Evolutionary conservation across 2,797 vertebrate genomes (phyloP).

Genomic region (Cyprinodon diabolis): DNA sequence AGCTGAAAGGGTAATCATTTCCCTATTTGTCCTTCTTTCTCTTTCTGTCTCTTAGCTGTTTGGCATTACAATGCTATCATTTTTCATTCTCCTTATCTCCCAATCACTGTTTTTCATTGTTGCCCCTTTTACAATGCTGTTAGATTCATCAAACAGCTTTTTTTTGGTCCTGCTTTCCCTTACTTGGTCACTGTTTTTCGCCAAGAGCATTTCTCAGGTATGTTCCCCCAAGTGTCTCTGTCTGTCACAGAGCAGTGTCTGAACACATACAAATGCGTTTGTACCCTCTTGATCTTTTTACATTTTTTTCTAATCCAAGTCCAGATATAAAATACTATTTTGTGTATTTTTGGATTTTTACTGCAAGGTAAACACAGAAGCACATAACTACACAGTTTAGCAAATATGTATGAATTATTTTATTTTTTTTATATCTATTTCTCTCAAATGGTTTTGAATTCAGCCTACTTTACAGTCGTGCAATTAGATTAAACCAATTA

Average conservation of each 20-base stretch:
- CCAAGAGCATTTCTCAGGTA: conserved; percentile 17
- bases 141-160: conserved; percentile 22
- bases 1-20: conserved; percentile 38
- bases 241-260: conserved; percentile 34
- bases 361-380: background rate
- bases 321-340: background rate
- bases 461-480: no score
- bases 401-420: background rate
- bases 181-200: conserved; percentile 36
- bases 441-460: no score
- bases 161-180: conserved; percentile 48
- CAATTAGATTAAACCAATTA: background rate
- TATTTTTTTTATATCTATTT: no score
- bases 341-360: background rate
- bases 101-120: conserved; percentile 33
- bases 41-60: conserved; percentile 23
- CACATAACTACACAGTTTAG: background rate
- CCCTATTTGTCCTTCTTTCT: conserved; percentile 30
- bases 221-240: conserved; percentile 11
- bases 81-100: conserved; percentile 35
- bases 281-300: background rate
- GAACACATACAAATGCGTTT: conserved; percentile 14
- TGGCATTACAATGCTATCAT: conserved; percentile 25
- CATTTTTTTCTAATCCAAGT: background rate
- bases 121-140: conserved; percentile 30